These are phyloP conservation scores for Larimichthys crocea DNA, from an alignment of 2,113 vertebrate species.

Conservation along the genomic window DNA sequence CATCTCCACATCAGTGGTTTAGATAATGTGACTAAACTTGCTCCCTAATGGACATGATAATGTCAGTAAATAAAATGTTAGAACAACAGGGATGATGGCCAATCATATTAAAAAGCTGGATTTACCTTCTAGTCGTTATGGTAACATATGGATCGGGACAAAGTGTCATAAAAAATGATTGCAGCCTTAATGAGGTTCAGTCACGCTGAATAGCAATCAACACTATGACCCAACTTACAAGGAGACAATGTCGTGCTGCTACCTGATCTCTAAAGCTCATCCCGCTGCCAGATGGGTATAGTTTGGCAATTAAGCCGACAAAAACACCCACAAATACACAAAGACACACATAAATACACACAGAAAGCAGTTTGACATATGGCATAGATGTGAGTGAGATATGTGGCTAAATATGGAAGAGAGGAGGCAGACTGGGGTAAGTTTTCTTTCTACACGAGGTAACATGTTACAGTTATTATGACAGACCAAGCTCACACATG, in stretches of 20 bases:
- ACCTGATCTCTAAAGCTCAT: constrained; percentile 49
- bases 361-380: constrained; percentile 7
- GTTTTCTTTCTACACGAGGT: background rate
- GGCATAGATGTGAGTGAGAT: constrained; percentile 1
- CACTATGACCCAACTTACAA: constrained; percentile 46
- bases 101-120: background rate
- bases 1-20: background rate
- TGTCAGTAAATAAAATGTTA: background rate
- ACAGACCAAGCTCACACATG: background rate
- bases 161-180: background rate
- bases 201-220: constrained; percentile 44
- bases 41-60: background rate
- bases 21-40: background rate
- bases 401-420: background rate
- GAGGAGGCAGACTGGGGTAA: background rate
- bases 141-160: constrained; percentile 2
- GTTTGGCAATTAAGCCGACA: constrained; percentile 54
- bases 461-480: background rate
- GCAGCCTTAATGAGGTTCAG: constrained; percentile 15
- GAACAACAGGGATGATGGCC: background rate
- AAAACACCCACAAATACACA: constrained; percentile 17
- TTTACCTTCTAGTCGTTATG: background rate
- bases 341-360: background rate
- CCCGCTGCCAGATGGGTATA: constrained; percentile 50
- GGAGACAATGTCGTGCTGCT: constrained; percentile 35